A percentile compares a stretch with the other conserved stretches of the same genome.
Evolutionary conservation across 2,797 vertebrate species (phyloP).

Genomic region (Pseudotriccus pelzelni): DNA sequence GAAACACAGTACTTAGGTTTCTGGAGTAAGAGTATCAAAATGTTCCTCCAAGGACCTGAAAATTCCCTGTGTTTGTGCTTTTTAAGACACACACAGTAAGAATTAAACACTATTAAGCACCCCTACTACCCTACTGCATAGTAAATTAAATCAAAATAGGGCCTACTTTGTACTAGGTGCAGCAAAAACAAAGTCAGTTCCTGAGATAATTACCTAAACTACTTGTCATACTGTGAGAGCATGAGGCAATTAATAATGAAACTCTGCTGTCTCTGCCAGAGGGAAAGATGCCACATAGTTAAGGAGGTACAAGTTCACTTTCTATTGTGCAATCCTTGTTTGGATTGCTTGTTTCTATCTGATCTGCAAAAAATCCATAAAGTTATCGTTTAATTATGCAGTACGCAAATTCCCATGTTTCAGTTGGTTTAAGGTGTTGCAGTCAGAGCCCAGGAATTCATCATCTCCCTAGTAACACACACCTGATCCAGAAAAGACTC

Average conservation of each 20-base stretch:
- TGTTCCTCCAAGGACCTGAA: neutral
- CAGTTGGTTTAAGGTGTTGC: neutral
- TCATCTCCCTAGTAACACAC: neutral
- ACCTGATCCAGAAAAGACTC: neutral
- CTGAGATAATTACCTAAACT: neutral
- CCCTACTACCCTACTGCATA: neutral
- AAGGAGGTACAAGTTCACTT: constrained; percentile 7
- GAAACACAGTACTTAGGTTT: neutral
- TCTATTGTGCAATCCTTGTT: constrained; percentile 23
- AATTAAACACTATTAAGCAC: neutral
- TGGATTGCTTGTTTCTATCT: neutral
- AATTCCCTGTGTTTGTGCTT: neutral
- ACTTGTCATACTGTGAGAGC: neutral
- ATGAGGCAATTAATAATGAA: constrained; percentile 29
- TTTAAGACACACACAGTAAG: neutral
- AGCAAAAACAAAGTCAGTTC: constrained; percentile 19
- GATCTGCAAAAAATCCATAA: neutral
- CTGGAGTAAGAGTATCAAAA: neutral
- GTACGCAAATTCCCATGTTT: accelerated
- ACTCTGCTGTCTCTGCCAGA: neutral
- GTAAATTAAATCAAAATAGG: neutral
- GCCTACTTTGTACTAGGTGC: neutral
- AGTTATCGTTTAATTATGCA: neutral
- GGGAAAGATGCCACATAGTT: constrained; percentile 17
- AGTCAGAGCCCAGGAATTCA: neutral